Evolutionary conservation across 1,140 invertebrate species (phyloP), one percentile per base, ranked within the genome.

Genomic region (Harpegnathos saltator): DNA sequence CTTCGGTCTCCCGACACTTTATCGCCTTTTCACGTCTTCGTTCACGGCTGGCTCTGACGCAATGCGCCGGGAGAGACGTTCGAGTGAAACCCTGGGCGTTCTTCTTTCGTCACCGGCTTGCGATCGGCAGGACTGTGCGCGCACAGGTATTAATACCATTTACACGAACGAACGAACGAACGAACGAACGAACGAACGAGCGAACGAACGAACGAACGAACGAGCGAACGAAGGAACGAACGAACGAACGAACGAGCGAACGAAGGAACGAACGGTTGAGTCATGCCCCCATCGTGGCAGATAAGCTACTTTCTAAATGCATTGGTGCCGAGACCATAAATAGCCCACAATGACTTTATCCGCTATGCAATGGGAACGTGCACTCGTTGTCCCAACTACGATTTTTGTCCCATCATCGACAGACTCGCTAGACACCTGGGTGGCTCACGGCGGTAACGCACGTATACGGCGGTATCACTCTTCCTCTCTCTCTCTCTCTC

Each of bases 251-350:
- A 33, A 33, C 29, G 1, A 33, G 5, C 29, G 1, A 33, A 33
- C 29, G 1, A 33, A 33, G 1, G 1, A 33, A 33, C 38, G 38
- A 44, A 85, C 72, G 68, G 87, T 91, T 91, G 89, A 90, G 87
- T 91, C 90, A 91, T 89, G 82, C 86, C 88, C 88, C 83, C 86
- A 89, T 91, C 89, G 84, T 85, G 68, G 71, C 56, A 72, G 86
- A 89, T 90, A 89, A 90, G 86, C 87, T 89, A 90, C 90, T 91
- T 91, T 91, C 90, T 91, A 91, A 91, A 91, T 90, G 86, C 83
- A 91, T 89, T 85, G 84, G 54, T 83, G 82, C 74, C 83, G 82
- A 84, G 85, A 87, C 85, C 90, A 86, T 91, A 91, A 91, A 90
- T 89, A 89, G 90, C 84, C 82, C 65, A 90, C 88, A 90, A 91